phyloP scores from a whole-genome alignment of 2,113 vertebrate genomes.

The Phrynosoma blainvillii region DNA sequence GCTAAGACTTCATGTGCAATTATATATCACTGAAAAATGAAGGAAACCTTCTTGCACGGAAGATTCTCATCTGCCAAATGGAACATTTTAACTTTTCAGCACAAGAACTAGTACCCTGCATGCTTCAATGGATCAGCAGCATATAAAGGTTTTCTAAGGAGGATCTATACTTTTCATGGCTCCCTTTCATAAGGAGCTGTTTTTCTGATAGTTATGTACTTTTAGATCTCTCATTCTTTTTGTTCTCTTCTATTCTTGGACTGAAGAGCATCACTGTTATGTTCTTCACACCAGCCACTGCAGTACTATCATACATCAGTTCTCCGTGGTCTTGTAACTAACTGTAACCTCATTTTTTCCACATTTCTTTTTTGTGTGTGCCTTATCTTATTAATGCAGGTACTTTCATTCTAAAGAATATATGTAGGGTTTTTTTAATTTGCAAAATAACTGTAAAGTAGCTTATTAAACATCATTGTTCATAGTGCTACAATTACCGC shows the following conservation, averaged over 20 bases:
- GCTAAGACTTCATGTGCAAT: not conserved
- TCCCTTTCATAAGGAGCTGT: not conserved
- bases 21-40: not conserved
- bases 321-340: slow-evolving; percentile 17
- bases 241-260: not conserved
- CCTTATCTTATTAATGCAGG: not conserved
- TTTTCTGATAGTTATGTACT: slow-evolving; percentile 6
- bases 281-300: not conserved
- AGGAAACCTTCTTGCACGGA: not conserved
- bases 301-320: not conserved
- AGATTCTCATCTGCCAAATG: not conserved
- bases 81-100: not conserved
- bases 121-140: not conserved
- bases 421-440: not conserved
- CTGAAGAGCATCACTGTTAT: slow-evolving; percentile 14
- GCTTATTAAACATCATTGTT: not conserved
- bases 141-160: not conserved
- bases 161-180: not conserved
- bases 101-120: not conserved
- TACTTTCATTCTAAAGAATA: not conserved
- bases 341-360: not conserved
- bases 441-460: not conserved
- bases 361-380: slow-evolving; percentile 6
- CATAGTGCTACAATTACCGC: not conserved
- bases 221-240: not conserved